phyloP scores from a whole-genome alignment of 2,113 vertebrate genomes.

The Illadopsis cleaveri region DNA sequence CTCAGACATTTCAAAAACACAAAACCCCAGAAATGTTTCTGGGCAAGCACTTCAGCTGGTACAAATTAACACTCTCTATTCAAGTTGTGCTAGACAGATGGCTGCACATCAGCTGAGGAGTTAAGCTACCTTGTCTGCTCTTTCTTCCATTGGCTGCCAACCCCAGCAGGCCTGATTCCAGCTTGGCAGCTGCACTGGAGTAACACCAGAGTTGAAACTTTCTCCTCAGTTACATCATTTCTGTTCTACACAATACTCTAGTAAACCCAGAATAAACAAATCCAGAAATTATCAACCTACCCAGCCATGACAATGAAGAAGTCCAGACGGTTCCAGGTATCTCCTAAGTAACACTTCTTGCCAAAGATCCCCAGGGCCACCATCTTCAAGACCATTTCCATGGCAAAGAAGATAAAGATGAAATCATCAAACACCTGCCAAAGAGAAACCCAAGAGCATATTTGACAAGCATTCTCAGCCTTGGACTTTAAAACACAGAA shows the following conservation, averaged over 20 bases:
- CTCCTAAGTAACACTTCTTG: slow-evolving; percentile 92
- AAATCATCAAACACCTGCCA: slow-evolving; percentile 80
- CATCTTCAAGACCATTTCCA: slow-evolving; percentile 99
- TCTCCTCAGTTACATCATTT: background rate
- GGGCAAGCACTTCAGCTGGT: background rate
- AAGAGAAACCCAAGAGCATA: background rate
- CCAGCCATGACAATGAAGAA: slow-evolving; percentile 99
- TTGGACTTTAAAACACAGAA: background rate
- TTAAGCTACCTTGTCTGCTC: background rate
- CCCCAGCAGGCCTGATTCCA: background rate
- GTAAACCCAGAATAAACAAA: background rate
- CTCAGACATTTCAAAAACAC: background rate
- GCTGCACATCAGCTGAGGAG: background rate
- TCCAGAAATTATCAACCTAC: slow-evolving; percentile 69
- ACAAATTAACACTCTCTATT: background rate
- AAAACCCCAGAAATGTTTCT: background rate
- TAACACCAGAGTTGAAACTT: background rate
- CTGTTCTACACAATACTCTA: background rate
- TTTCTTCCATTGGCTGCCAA: background rate
- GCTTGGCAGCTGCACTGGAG: background rate
- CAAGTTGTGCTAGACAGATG: background rate
- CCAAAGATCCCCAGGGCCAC: slow-evolving; percentile 96
- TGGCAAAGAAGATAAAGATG: slow-evolving; percentile 90
- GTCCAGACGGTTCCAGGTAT: slow-evolving; percentile 97
- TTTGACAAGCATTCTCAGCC: background rate